These are phyloP conservation scores for Pachypeltis micranthus DNA, from an alignment of 1,140 invertebrate genomes.

Conservation along the genomic window DNA sequence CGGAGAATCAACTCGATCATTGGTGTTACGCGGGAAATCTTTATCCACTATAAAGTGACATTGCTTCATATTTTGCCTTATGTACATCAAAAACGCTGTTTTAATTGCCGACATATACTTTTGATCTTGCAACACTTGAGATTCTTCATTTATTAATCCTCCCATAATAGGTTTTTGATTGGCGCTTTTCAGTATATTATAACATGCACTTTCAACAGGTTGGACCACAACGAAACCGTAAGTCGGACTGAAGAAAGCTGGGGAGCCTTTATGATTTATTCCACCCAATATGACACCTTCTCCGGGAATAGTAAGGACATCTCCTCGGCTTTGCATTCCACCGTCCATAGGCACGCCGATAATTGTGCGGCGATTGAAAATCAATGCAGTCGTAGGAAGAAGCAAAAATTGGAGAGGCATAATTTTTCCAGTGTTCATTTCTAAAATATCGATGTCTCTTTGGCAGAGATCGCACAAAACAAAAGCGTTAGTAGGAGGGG, in stretches of 20 bases:
- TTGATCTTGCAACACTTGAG: not conserved
- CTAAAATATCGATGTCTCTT: constrained; percentile 12
- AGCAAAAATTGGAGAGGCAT: constrained; percentile 10
- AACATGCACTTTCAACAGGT: constrained; percentile 11
- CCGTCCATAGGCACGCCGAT: constrained; percentile 13
- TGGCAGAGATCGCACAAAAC: constrained; percentile 4
- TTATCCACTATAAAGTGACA: constrained; percentile 7
- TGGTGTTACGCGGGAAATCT: constrained; percentile 4
- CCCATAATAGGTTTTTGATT: not conserved
- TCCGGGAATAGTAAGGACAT: constrained; percentile 13
- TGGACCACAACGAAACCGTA: constrained; percentile 17
- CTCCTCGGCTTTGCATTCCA: constrained; percentile 10
- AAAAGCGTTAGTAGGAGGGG: not conserved
- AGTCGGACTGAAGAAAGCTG: constrained; percentile 16
- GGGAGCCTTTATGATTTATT: constrained; percentile 1
- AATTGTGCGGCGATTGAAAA: constrained; percentile 17
- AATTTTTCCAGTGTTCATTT: constrained; percentile 13
- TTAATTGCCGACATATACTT: constrained; percentile 8
- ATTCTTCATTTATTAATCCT: not conserved
- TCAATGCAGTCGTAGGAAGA: constrained; percentile 9
- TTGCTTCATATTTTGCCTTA: constrained; percentile 14
- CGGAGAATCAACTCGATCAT: not conserved
- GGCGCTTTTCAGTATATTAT: constrained; percentile 11
- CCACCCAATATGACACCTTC: constrained; percentile 12
- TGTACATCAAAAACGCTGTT: constrained; percentile 14